Conservation (phyloP, 2,888 invertebrate genomes). For the Ctena decussata region DNA sequence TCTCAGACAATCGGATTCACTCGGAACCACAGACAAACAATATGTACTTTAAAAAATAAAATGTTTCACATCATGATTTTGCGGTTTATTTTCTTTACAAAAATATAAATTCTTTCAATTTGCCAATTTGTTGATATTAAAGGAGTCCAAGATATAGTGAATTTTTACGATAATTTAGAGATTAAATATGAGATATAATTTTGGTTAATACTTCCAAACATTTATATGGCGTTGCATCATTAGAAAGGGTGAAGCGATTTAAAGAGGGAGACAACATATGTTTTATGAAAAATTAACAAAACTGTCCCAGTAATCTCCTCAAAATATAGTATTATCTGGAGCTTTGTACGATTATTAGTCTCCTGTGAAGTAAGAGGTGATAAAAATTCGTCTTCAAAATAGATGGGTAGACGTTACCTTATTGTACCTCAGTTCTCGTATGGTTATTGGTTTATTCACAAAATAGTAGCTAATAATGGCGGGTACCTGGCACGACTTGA, state of each 20-base stretch:
- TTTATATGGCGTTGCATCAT: too few species aligned
- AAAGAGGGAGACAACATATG: too few species aligned
- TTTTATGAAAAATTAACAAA: too few species aligned
- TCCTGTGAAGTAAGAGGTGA: background rate
- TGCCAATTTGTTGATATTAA: constrained; percentile 2
- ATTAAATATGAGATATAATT: too few species aligned
- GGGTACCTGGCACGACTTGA: background rate
- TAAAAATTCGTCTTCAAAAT: constrained; percentile 2
- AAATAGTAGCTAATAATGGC: background rate
- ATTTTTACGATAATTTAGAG: too few species aligned
- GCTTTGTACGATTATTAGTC: too few species aligned
- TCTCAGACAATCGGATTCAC: background rate
- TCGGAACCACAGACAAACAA: background rate
- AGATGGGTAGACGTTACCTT: background rate
- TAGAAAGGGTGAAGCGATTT: too few species aligned
- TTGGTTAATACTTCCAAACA: too few species aligned
- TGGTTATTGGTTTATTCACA: background rate
- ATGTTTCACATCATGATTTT: background rate
- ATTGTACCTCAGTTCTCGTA: background rate
- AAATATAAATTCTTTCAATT: background rate
- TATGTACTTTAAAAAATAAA: background rate
- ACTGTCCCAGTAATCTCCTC: too few species aligned
- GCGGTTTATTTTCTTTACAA: background rate
- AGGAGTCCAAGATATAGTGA: too few species aligned
- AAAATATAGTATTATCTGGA: too few species aligned